Base-by-base conservation (phyloP, 2,797 vertebrate species). In the Etheostoma perlongum region DNA sequence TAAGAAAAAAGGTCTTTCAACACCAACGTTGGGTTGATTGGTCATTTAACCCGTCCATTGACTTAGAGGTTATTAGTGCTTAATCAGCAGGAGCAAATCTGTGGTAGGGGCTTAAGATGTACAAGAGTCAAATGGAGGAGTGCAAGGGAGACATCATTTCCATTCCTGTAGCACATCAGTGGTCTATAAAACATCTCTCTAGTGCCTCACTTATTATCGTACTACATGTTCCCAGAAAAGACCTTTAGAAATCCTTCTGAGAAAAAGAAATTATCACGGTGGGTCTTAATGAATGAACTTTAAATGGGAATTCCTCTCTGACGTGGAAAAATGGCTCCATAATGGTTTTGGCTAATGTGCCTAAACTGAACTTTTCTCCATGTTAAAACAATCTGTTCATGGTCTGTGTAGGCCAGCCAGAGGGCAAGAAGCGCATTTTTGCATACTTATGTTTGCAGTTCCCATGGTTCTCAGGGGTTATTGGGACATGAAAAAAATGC, bases 391-490 rank as follows among this genome's bases (percentile, higher is more conserved):
- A 85, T 88, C 77, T 79, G 72, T 67, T 84, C 70, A 72, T 76
- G 72, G 81, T 85, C 72, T 81, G 75, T 79, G 76, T 59, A 52
- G 74, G 80, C n/a, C 47, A 68, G 79, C 87, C 61, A 13, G 80
- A 81, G 87, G 93, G 78, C 76, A 88, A 53, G 57, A 61, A 76
- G 66, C 84, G 83, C 67, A 83, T 82, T 80, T 92, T 74, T 73
- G 85, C 86, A 94, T 91, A 91, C 82, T 88, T 92, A 76, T 83
- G 87, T 90, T 90, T 94, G 92, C 92, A 89, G 93, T 94, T 95
- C 94, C 85, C 92, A 93, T 87, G 90, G 82, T 78, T 92, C 86
- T 80, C 78, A 42, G 78, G 57, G 78, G 82, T 90, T 74, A 87
- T 82, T 83, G 80, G 71, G 82, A 64, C 63, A 79, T 74, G 46